Conservation (phyloP, 2,888 invertebrate genomes). For the Chrysotoxum bicinctum region DNA sequence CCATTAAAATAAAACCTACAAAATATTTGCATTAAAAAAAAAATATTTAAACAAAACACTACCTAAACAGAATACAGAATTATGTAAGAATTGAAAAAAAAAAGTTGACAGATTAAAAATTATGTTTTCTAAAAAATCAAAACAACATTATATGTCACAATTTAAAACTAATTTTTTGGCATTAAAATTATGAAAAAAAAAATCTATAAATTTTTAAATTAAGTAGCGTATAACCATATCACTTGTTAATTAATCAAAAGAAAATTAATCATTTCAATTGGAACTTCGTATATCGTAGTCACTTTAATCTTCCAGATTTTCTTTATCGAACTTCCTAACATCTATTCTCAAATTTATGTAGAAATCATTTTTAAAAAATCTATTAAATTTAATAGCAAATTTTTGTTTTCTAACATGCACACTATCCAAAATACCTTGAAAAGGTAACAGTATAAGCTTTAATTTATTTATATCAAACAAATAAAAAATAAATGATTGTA, state of each 20-base stretch:
- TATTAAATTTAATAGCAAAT: slow-evolving; percentile 4
- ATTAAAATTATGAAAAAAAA: neutral
- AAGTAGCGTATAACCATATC: slow-evolving; percentile 68
- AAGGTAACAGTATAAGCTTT: slow-evolving; percentile 24
- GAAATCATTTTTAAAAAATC: neutral
- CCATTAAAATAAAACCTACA: slow-evolving; percentile 49
- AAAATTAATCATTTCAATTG: slow-evolving; percentile 51
- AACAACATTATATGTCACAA: neutral
- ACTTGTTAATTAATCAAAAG: slow-evolving; percentile 66
- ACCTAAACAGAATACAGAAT: neutral
- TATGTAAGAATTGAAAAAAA: neutral
- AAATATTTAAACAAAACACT: neutral
- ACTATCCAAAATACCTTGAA: slow-evolving; percentile 11
- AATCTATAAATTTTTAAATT: slow-evolving; percentile 35
- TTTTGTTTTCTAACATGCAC: neutral
- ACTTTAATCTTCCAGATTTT: slow-evolving; percentile 62
- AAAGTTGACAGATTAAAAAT: neutral
- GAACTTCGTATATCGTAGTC: slow-evolving; percentile 54
- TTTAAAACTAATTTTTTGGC: neutral
- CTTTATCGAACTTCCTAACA: slow-evolving; percentile 15
- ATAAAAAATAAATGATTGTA: neutral
- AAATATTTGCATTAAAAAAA: slow-evolving; percentile 36
- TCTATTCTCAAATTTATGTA: neutral
- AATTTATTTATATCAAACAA: slow-evolving; percentile 12
- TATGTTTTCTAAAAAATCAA: neutral